phyloP scores from a whole-genome alignment of 2,888 invertebrate genomes.

The Rosalia funebris region DNA sequence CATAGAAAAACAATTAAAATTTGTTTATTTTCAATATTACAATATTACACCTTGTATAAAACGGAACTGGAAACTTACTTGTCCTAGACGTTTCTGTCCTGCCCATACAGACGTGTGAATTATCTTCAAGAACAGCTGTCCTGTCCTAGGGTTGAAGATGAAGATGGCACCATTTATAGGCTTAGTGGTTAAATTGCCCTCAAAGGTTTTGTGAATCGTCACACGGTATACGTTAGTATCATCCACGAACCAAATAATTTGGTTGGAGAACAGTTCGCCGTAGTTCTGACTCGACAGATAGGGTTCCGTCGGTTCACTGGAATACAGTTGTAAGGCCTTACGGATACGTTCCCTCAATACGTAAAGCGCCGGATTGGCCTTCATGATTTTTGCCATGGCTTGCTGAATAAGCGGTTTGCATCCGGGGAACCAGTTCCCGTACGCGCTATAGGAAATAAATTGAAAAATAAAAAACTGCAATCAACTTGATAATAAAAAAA shows the following conservation, averaged over 20 bases:
- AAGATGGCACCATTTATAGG: conserved; percentile 99
- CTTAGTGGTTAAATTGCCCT: conserved; percentile 98
- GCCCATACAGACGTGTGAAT: conserved; percentile 99
- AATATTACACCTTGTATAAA: no score
- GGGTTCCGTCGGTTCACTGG: conserved; percentile 99
- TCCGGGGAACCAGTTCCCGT: conserved; percentile 99
- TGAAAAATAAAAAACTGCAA: conserved; percentile 41
- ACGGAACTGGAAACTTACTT: no score
- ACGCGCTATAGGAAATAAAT: no score
- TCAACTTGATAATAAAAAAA: no score
- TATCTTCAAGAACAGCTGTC: conserved; percentile 98
- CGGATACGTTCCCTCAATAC: conserved; percentile 96
- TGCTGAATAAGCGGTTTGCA: conserved; percentile 98
- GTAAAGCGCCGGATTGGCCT: conserved; percentile 98
- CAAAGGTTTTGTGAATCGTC: conserved; percentile 99
- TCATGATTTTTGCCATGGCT: conserved; percentile 99
- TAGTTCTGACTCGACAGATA: conserved; percentile 99
- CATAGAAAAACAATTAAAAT: not conserved
- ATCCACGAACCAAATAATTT: conserved; percentile 99
- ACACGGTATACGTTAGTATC: conserved; percentile 99
- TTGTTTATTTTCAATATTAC: no score
- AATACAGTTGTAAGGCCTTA: conserved; percentile 98
- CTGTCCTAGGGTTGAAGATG: conserved; percentile 99
- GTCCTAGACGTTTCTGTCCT: conserved; percentile 99
- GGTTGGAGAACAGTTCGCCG: conserved; percentile 99